phyloP scores from a whole-genome alignment of 1,140 invertebrate genomes.

The Drosophila carrolli region DNA sequence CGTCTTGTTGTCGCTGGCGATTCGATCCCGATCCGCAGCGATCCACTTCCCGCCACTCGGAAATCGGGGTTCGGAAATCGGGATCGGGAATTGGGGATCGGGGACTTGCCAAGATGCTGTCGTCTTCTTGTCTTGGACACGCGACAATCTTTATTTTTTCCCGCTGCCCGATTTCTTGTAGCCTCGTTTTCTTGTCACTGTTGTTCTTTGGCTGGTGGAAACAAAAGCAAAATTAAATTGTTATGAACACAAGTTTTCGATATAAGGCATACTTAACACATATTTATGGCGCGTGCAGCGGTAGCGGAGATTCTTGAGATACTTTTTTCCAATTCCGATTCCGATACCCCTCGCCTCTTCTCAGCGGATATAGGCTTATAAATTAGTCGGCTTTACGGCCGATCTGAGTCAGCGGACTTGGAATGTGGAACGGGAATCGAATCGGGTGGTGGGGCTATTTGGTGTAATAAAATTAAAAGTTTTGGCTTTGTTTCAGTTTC shows the following conservation, averaged over 20 bases:
- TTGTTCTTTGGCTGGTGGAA: slow-evolving; percentile 54
- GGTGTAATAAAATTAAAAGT: slow-evolving; percentile 41
- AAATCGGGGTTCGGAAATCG: neutral
- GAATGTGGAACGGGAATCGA: slow-evolving; percentile 34
- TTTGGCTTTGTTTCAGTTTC: slow-evolving; percentile 30
- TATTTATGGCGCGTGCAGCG: slow-evolving; percentile 82
- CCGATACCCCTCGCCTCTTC: neutral
- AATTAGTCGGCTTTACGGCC: slow-evolving; percentile 62
- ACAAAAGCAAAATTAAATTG: slow-evolving; percentile 83
- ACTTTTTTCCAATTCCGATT: slow-evolving; percentile 39
- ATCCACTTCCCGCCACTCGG: slow-evolving; percentile 35
- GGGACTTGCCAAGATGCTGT: slow-evolving; percentile 24
- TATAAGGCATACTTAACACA: slow-evolving; percentile 81
- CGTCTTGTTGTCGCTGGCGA: slow-evolving; percentile 58
- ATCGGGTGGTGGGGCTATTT: neutral
- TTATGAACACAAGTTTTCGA: slow-evolving; percentile 81
- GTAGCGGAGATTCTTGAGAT: slow-evolving; percentile 77
- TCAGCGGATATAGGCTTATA: slow-evolving; percentile 41
- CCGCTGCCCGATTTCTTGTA: slow-evolving; percentile 26
- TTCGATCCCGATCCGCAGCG: slow-evolving; percentile 32
- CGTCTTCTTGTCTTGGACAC: slow-evolving; percentile 73
- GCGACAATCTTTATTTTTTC: slow-evolving; percentile 68
- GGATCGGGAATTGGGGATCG: neutral
- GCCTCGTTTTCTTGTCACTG: slow-evolving; percentile 47
- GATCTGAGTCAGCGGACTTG: slow-evolving; percentile 38